phyloP scores from a whole-genome alignment of 1,140 invertebrate species.

The Aphelinus certus region DNA sequence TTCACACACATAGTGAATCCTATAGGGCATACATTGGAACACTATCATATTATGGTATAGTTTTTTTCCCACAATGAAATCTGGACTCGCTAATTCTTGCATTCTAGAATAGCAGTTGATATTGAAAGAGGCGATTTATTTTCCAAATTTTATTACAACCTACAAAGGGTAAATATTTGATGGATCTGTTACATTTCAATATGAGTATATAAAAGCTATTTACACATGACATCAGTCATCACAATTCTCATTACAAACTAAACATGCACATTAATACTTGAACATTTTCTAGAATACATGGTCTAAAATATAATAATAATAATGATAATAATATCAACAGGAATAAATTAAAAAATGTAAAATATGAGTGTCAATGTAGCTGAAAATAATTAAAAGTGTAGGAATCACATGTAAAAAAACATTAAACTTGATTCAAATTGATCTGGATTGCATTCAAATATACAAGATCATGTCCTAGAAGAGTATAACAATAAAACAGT shows the following conservation, averaged over 20 bases:
- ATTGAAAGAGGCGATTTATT: background rate
- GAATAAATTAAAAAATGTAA: constrained; percentile 18
- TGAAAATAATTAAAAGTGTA: background rate
- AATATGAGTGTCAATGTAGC: constrained; percentile 5
- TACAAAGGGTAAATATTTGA: constrained; percentile 29
- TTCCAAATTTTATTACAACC: constrained; percentile 23
- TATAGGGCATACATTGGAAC: too few species aligned
- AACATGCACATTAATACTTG: constrained; percentile 3
- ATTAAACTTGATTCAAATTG: too few species aligned
- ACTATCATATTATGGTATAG: too few species aligned
- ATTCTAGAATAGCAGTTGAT: too few species aligned
- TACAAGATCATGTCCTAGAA: background rate
- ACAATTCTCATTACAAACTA: constrained; percentile 30
- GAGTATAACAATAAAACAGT: constrained; percentile 14
- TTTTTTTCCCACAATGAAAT: too few species aligned
- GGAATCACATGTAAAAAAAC: too few species aligned
- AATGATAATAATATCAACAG: background rate
- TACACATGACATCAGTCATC: constrained; percentile 19
- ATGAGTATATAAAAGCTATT: constrained; percentile 26
- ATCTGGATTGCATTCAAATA: too few species aligned
- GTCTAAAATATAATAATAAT: background rate
- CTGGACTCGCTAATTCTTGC: too few species aligned
- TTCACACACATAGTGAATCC: too few species aligned
- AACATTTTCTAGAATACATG: background rate
- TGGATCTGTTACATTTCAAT: constrained; percentile 8